Base-by-base conservation (phyloP, 1,140 invertebrate species). In the Caerostris extrusa region DNA sequence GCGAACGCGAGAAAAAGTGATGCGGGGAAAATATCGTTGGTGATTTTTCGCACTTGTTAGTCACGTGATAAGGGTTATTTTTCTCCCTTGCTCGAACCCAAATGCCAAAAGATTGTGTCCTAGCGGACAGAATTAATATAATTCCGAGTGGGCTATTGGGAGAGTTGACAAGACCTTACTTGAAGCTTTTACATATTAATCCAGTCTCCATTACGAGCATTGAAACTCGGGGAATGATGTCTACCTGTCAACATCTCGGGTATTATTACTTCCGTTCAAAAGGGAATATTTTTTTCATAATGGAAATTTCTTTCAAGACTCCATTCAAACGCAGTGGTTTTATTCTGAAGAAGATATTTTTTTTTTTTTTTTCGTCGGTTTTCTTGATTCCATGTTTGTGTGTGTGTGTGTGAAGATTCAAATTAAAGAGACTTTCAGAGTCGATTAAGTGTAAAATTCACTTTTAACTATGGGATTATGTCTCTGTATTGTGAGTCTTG, bases 21-120 rank as follows among this genome's bases (percentile, higher is more conserved):
- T 57, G 82, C 17, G 53, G 82, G 57, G 82, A 85, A 85, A 85
- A 57, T 85, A 85, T 85, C 85, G 34, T 56, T 56, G 34, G 85
- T 87, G 57, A 87, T 87, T 87, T n/a, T 87, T 87, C 85, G 57
- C 85, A 87, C 85, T 87, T 87, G 50, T 87, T 87, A 61, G 57
- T 87, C 60, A 61, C 85, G 60, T 50, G 85, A 87, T 87, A 34
- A 87, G 57, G 19, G 85, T 61, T 61, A 64, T 87, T 87, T 87
- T 87, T 64, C 60, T 34, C 60, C 60, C 60, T 64, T 17, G 12
- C 19, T 87, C 3, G 53, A 55, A 58, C 57, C 6, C 56, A 85
- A 56, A 56, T 85, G 82, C 82, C 14, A 56, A 85, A 85, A 85
- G 82, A 55, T 85, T 85, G 53, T n/a, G 17, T 58, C 53, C 53